Conservation (phyloP, 2,113 vertebrate genomes). For the Antechinus stuartii region DNA sequence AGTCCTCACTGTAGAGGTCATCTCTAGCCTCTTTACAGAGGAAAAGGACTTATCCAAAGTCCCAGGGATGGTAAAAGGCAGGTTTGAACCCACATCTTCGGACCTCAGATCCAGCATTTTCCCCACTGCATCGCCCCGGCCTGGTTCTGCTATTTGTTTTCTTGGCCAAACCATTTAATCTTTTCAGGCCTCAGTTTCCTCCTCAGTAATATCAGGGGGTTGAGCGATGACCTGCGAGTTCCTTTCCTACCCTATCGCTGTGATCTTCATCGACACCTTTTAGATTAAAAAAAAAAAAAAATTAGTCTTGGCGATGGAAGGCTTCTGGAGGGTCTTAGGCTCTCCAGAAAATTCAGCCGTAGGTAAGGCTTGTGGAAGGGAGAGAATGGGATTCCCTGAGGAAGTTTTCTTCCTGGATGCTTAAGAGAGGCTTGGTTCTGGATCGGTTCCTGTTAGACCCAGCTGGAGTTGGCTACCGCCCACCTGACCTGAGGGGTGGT, state of each 20-base stretch:
- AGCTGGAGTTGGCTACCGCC: background rate
- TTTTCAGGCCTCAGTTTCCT: background rate
- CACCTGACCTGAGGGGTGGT: background rate
- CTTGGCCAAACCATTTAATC: background rate
- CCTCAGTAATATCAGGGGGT: background rate
- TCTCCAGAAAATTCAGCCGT: background rate
- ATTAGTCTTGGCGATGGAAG: background rate
- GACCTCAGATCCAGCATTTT: background rate
- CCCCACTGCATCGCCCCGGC: background rate
- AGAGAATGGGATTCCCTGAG: background rate
- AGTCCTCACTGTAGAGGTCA: too few species aligned
- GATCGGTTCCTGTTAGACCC: background rate
- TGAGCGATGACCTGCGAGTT: background rate
- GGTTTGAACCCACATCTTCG: background rate
- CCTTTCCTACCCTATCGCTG: background rate
- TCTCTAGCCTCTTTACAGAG: background rate
- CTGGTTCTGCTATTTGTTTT: background rate
- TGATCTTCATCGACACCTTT: background rate
- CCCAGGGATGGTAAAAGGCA: background rate
- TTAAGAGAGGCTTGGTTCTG: fast-evolving
- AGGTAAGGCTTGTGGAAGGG: background rate
- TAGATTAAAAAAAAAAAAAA: background rate
- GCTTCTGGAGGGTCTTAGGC: background rate
- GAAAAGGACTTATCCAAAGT: background rate
- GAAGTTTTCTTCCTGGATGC: background rate